These are phyloP conservation scores for Chanos chanos DNA, from an alignment of 2,797 vertebrate species.

Conservation along the genomic window DNA sequence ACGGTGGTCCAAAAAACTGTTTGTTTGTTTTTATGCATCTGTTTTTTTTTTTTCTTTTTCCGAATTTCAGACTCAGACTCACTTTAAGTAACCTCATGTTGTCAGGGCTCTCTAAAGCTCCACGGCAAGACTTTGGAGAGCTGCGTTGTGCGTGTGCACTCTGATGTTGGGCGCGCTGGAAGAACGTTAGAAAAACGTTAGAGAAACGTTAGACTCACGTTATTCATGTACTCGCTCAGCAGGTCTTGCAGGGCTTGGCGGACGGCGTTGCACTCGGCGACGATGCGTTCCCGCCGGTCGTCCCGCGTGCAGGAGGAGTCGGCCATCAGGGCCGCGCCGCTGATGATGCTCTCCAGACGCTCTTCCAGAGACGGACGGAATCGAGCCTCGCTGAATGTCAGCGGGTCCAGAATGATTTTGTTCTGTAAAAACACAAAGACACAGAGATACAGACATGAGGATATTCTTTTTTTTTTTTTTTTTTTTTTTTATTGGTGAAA, in stretches of 20 bases:
- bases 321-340: conserved; percentile 95
- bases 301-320: conserved; percentile 97
- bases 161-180: too few relatives aligned
- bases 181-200: not conserved
- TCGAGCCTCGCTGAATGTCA: conserved; percentile 93
- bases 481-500: too few relatives aligned
- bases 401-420: conserved; percentile 97
- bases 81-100: too few relatives aligned
- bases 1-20: too few relatives aligned
- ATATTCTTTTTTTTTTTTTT: too few relatives aligned
- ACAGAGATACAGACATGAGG: not conserved
- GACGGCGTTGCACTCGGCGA: conserved; percentile 96
- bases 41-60: too few relatives aligned
- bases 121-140: too few relatives aligned
- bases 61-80: too few relatives aligned
- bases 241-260: conserved; percentile 97
- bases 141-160: too few relatives aligned
- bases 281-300: conserved; percentile 94
- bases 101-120: too few relatives aligned
- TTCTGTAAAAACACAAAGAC: conserved; percentile 69
- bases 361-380: conserved; percentile 97
- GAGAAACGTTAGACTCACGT: conserved; percentile 16
- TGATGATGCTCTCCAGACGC: conserved; percentile 98
- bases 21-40: too few relatives aligned
- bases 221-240: conserved; percentile 97